These are phyloP conservation scores for Cacatua alba DNA, from an alignment of 2,113 vertebrate genomes.

Conservation along the genomic window DNA sequence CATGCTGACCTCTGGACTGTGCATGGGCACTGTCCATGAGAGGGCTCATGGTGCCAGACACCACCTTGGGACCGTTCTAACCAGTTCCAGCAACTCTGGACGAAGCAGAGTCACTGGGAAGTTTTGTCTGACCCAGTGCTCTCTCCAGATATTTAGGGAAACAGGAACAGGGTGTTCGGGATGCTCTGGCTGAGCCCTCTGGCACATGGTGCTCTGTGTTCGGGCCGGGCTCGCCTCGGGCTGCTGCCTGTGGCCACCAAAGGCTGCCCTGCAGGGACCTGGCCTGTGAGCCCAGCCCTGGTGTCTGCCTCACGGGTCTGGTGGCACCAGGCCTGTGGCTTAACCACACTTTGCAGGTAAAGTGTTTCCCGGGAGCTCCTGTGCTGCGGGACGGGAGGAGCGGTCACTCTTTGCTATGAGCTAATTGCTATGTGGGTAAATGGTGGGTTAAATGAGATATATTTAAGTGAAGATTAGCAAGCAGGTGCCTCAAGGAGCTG, in stretches of 20 bases:
- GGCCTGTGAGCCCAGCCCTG: neutral
- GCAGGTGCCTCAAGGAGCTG: neutral
- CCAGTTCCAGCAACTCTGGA: neutral
- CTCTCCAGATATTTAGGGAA: too few species aligned
- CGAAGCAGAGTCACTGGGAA: neutral
- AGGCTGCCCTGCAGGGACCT: neutral
- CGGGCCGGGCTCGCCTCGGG: neutral
- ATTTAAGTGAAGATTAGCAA: neutral
- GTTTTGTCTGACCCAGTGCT: neutral
- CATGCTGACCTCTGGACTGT: neutral
- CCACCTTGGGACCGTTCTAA: neutral
- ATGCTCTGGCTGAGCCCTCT: neutral
- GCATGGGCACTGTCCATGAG: fast-evolving
- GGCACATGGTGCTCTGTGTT: neutral
- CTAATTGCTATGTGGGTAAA: neutral
- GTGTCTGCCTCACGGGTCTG: neutral
- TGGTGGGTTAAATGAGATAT: neutral
- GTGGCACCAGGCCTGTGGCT: neutral
- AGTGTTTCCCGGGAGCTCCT: neutral
- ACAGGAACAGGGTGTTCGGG: neutral
- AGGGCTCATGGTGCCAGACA: neutral
- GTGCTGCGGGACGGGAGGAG: fast-evolving
- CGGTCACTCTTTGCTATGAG: neutral
- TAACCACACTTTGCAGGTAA: neutral
- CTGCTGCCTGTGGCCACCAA: neutral